Evolutionary conservation across 2,113 vertebrate species (phyloP).

Genomic region (Nothobranchius furzeri): DNA sequence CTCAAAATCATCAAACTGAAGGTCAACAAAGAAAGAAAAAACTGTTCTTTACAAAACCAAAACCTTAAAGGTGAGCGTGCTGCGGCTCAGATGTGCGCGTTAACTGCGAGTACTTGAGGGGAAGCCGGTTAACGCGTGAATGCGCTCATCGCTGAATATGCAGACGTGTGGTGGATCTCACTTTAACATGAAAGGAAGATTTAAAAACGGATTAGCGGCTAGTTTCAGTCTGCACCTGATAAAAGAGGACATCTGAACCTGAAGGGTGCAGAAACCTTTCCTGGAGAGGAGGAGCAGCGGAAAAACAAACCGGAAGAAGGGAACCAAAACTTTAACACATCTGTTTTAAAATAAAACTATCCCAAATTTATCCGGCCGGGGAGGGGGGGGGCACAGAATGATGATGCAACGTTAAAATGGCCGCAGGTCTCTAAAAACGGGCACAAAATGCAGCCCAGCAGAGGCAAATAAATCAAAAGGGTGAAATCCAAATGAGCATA

Average conservation of each 20-base stretch:
- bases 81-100: background rate
- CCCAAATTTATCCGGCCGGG: no score
- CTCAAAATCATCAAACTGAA: constrained; percentile 26
- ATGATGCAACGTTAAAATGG: constrained; percentile 29
- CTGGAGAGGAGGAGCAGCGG: constrained; percentile 40
- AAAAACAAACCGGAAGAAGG: constrained; percentile 13
- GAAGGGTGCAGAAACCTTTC: constrained; percentile 29
- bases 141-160: background rate
- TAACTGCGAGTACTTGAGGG: no score
- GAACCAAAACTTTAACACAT: no score
- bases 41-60: constrained; percentile 38
- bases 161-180: constrained; percentile 8
- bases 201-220: constrained; percentile 6
- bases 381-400: background rate
- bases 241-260: background rate
- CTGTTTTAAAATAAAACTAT: no score
- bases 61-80: constrained; percentile 9
- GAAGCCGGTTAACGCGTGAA: no score
- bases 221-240: constrained; percentile 17
- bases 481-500: constrained; percentile 42
- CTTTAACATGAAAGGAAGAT: background rate
- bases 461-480: constrained; percentile 36
- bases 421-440: constrained; percentile 21
- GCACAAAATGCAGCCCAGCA: constrained; percentile 29
- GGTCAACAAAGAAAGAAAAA: constrained; percentile 2